Base-by-base conservation (phyloP, 2,888 invertebrate species). In the Spialia ferax region DNA sequence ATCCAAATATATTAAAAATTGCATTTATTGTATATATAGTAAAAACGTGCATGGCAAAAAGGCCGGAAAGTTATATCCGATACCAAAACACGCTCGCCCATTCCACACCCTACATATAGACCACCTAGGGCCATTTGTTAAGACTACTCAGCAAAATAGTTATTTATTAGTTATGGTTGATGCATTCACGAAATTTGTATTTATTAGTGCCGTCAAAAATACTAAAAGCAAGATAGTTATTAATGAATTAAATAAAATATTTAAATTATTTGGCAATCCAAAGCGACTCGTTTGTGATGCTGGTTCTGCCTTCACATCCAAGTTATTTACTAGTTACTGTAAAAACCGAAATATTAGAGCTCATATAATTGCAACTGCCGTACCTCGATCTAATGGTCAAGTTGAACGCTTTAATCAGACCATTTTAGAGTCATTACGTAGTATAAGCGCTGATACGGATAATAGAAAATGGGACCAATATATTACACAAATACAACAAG, bases 261-360 rank as follows among this genome's bases (percentile, higher is more conserved):
- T 73, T 38, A 74, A 76, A 60, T 38, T 73, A 15, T 77, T 78
- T 63, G 74, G 77, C 4, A 74, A 71, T 20, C 74, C 76, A 0
- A 73, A 69, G 26, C 42, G 77, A 2, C 6, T 78, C 1, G 68
- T 78, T 8, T 68, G 70, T 63, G 79, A 79, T 48, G 72, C 74
- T 7, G 77, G 77, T 10, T 72, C 68, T 54, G 71, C 75, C 0
- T 78, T 76, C 42, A 79, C 77, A 1, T 75, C 75, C 0, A 72
- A 75, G 18, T 7, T 65, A 13, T 77, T 74, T 66, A 63, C 2
- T 7, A 42, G 52, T 1, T 77, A 68, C 67, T 76, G 74, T 57
- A 68, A 59, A 1, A 64, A 68, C 20, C 60, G 23, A 13, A 66
- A 69, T 54, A 72, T 75, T 52, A 64, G 72, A 38, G 70, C 35